These are phyloP conservation scores for Empidonax alnorum DNA, from an alignment of 2,113 vertebrate genomes.

Conservation along the genomic window DNA sequence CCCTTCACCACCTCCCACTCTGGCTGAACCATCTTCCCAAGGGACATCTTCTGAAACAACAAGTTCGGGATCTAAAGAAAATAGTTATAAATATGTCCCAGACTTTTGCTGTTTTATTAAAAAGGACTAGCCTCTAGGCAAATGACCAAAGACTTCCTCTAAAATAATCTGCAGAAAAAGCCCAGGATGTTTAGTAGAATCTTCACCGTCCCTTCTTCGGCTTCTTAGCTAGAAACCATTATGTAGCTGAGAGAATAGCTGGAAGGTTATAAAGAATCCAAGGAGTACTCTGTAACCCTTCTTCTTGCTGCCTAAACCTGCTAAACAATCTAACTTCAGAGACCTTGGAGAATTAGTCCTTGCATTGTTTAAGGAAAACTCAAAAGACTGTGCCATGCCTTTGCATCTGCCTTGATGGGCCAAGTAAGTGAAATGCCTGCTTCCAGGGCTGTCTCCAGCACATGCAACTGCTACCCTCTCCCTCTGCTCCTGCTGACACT, in stretches of 20 bases:
- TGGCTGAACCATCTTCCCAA: not conserved
- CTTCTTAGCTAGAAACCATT: not conserved
- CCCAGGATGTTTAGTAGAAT: not conserved
- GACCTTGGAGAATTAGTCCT: not conserved
- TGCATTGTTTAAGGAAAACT: not conserved
- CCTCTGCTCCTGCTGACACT: not conserved
- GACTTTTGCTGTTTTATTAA: not conserved
- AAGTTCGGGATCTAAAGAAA: not conserved
- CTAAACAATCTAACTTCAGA: not conserved
- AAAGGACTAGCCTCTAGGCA: not conserved
- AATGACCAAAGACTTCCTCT: not conserved
- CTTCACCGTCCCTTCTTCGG: not conserved
- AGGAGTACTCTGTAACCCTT: rapidly evolving
- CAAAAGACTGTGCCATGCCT: not conserved
- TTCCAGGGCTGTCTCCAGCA: not conserved
- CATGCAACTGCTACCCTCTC: not conserved
- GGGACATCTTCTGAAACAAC: not conserved
- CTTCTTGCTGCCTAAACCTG: not conserved
- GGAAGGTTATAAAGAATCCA: not conserved
- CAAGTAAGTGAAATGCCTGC: rapidly evolving
- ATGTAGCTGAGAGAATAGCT: not conserved
- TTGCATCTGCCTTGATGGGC: not conserved
- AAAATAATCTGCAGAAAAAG: not conserved
- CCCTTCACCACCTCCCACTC: not conserved
- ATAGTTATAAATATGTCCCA: not conserved